Evolutionary conservation across 2,797 vertebrate species (phyloP).

Genomic region (Geotrypetes seraphini): DNA sequence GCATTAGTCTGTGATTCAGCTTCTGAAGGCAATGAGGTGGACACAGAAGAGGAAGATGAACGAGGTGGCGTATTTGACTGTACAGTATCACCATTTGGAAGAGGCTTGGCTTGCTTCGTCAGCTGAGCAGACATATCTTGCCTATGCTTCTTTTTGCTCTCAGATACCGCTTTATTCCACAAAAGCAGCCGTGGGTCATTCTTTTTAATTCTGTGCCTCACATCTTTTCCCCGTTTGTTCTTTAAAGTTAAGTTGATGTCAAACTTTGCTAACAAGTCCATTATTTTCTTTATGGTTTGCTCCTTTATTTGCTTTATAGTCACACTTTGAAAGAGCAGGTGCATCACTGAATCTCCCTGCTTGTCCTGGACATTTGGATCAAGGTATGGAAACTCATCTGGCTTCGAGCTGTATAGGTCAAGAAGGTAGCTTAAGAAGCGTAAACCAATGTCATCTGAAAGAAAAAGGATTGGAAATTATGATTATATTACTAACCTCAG

Average conservation of each 20-base stretch:
- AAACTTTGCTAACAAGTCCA: constrained; percentile 47
- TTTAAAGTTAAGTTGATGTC: constrained; percentile 53
- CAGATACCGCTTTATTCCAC: constrained; percentile 44
- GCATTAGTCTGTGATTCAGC: accelerated
- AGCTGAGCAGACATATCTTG: constrained; percentile 20
- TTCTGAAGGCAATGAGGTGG: constrained; percentile 3
- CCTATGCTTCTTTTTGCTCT: constrained; percentile 29
- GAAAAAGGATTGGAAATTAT: constrained; percentile 1
- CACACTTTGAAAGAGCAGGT: constrained; percentile 52
- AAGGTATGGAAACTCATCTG: constrained; percentile 40
- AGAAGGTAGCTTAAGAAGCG: constrained; percentile 50
- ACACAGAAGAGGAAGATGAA: constrained; percentile 10
- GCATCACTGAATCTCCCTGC: constrained; percentile 58
- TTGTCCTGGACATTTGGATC: constrained; percentile 53
- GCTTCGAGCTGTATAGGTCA: constrained; percentile 42
- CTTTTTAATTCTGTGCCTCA: constrained; percentile 49
- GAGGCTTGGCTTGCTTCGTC: neutral
- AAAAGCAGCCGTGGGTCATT: constrained; percentile 35
- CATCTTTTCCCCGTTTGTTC: constrained; percentile 54
- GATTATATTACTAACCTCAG: no score
- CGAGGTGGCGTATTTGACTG: constrained; percentile 17
- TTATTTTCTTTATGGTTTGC: constrained; percentile 39
- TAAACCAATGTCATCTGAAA: constrained; percentile 50
- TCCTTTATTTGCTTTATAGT: constrained; percentile 38
- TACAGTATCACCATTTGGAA: constrained; percentile 5